phyloP scores from a whole-genome alignment of 2,888 invertebrate species.

The Ectobius pallidus region DNA sequence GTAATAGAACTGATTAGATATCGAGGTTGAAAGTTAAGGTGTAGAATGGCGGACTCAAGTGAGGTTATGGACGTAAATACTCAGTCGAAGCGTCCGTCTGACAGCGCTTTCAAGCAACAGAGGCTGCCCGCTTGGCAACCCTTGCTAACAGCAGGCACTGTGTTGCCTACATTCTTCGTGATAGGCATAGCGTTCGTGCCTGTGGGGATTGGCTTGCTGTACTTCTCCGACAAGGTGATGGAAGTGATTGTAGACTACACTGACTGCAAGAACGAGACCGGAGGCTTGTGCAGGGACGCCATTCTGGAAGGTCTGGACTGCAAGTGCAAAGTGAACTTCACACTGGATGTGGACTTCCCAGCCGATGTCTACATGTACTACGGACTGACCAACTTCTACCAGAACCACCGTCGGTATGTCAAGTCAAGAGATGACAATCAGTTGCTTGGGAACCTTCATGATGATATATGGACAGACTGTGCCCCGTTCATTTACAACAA shows the following conservation, averaged over 20 bases:
- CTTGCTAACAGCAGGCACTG: conserved; percentile 96
- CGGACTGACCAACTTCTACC: conserved; percentile 96
- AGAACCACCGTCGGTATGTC: conserved; percentile 97
- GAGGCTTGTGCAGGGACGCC: conserved; percentile 63
- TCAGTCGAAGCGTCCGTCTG: conserved; percentile 59
- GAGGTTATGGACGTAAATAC: background rate
- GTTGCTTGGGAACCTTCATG: conserved; percentile 78
- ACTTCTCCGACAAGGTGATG: conserved; percentile 89
- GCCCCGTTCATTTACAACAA: conserved; percentile 68
- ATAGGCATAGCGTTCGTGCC: conserved; percentile 98
- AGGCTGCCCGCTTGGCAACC: conserved; percentile 98
- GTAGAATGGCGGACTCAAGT: background rate
- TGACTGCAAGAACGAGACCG: conserved; percentile 60
- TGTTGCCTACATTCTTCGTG: conserved; percentile 95
- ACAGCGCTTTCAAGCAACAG: conserved; percentile 95
- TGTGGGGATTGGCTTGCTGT: conserved; percentile 90
- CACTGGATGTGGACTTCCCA: conserved; percentile 71
- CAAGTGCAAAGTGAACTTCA: conserved; percentile 69
- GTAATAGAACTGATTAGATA: no score
- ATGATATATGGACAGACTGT: conserved; percentile 78
- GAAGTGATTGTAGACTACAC: conserved; percentile 88
- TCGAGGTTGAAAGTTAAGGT: no score
- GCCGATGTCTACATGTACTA: conserved; percentile 96
- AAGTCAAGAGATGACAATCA: conserved; percentile 95
- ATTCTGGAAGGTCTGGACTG: conserved; percentile 64